A percentile compares a stretch with the other conserved stretches of the same genome.
phyloP scores from a whole-genome alignment of 2,113 vertebrate species.

The Hymenochirus boettgeri region DNA sequence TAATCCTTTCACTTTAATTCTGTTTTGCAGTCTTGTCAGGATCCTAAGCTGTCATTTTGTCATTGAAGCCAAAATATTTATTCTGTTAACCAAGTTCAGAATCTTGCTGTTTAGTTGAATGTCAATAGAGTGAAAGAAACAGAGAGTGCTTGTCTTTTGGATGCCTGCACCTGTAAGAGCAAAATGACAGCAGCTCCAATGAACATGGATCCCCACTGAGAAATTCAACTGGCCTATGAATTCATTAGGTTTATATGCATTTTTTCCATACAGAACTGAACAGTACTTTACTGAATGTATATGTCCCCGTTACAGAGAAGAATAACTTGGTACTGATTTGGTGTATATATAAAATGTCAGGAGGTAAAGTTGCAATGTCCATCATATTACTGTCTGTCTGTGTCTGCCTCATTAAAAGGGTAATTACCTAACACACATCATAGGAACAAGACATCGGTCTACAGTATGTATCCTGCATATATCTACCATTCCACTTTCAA shows the following conservation, averaged over 20 bases:
- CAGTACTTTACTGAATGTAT: too few relatives aligned
- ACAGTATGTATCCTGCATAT: too few relatives aligned
- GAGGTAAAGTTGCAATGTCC: too few relatives aligned
- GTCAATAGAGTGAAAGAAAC: constrained; percentile 26
- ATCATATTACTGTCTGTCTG: too few relatives aligned
- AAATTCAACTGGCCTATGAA: neutral
- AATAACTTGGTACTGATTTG: neutral
- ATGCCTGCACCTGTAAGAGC: constrained; percentile 23
- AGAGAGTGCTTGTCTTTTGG: constrained; percentile 30
- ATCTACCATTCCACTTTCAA: too few relatives aligned
- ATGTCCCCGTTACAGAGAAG: neutral
- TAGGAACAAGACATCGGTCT: too few relatives aligned
- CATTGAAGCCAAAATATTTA: constrained; percentile 10
- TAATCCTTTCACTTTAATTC: too few relatives aligned
- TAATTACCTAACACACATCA: too few relatives aligned
- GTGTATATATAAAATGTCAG: too few relatives aligned
- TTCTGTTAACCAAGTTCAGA: constrained; percentile 20
- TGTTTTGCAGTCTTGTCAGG: neutral
- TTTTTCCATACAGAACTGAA: neutral
- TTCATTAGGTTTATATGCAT: constrained; percentile 2
- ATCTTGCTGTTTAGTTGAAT: constrained; percentile 17
- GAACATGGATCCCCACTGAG: constrained; percentile 3
- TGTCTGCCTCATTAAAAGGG: too few relatives aligned
- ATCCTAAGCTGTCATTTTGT: constrained; percentile 22
- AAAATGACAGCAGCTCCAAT: constrained; percentile 11